Evolutionary conservation across 2,888 invertebrate species (phyloP).

Genomic region (Idaea dimidiata): DNA sequence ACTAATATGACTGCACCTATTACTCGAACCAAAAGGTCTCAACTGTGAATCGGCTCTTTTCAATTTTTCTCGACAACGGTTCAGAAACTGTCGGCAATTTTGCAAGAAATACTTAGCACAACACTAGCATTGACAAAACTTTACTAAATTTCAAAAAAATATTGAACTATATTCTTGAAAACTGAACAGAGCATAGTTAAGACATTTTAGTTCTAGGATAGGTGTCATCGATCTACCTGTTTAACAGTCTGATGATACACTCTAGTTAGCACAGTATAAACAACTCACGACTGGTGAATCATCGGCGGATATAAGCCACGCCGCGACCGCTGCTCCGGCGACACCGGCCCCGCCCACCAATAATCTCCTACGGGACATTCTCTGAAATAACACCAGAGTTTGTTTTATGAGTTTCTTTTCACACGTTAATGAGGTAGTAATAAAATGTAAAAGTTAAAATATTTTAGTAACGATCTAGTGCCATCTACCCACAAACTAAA

Average conservation of each 20-base stretch:
- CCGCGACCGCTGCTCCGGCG: constrained; percentile 81
- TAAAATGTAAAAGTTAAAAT: neutral
- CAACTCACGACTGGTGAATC: constrained; percentile 64
- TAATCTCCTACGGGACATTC: constrained; percentile 81
- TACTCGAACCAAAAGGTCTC: too few relatives aligned
- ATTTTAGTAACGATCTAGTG: neutral
- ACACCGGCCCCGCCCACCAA: constrained; percentile 81
- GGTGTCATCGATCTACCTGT: neutral
- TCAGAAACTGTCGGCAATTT: too few relatives aligned
- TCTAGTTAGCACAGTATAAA: neutral
- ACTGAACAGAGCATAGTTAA: too few relatives aligned
- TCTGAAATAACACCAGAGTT: constrained; percentile 45
- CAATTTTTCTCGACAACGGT: too few relatives aligned
- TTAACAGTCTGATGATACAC: neutral
- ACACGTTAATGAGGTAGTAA: neutral
- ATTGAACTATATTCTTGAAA: too few relatives aligned
- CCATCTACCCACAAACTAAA: too few relatives aligned
- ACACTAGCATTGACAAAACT: too few relatives aligned
- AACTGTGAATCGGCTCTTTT: too few relatives aligned
- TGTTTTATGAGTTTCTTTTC: neutral
- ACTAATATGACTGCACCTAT: too few relatives aligned
- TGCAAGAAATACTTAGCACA: too few relatives aligned
- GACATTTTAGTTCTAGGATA: too few relatives aligned
- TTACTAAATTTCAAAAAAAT: too few relatives aligned
- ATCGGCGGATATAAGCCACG: constrained; percentile 82